Base-by-base conservation (phyloP, 2,797 vertebrate species). In the Rachycentron canadum region DNA sequence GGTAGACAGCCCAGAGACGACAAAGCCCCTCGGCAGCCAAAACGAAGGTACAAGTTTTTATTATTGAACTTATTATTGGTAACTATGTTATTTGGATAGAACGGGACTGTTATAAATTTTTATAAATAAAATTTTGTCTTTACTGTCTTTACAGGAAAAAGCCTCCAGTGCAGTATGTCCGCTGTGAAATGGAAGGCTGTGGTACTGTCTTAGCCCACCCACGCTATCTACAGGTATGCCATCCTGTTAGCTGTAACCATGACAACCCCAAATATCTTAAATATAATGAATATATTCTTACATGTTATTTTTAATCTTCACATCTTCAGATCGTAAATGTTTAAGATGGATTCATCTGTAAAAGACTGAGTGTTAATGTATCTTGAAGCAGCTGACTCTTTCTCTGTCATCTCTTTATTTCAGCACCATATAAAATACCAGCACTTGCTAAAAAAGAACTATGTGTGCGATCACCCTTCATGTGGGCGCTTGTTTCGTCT, bases 381-480 rank as follows among this genome's bases (percentile, higher is more conserved):
- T 40, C 4, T 38, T 47, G 4, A 34, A 23, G 7, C 2, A 23
- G 34, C 9, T 28, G 17, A 23, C 3, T n/a, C 1, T 47, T 30
- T 64, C 23, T 68, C 19, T 55, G 13, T 41, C 17, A 3, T 50
- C 23, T 86, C 12, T 70, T 49, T 30, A 23, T 75, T 78, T 50
- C 66, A 99, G 97, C 97, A 99, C 87, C 97, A 99, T 84, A 98
- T 98, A 88, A 99, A 98, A 90, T 99, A 99, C 90, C 97, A 98
- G 91, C 97, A 99, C 93, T 88, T 98, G 89, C 94, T 99, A 90
- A 98, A 98, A 93, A 99, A 98, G 90, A 98, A 98, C 83, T 99
- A 97, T 0, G 96, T 98, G 43, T 99, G 97, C 85, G 96, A 97
- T 69, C 97, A 98, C 77, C 97, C 97, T 3, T 97, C 97, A 10